phyloP scores from a whole-genome alignment of 2,888 invertebrate genomes.

The Megaustenia siamemsis region DNA sequence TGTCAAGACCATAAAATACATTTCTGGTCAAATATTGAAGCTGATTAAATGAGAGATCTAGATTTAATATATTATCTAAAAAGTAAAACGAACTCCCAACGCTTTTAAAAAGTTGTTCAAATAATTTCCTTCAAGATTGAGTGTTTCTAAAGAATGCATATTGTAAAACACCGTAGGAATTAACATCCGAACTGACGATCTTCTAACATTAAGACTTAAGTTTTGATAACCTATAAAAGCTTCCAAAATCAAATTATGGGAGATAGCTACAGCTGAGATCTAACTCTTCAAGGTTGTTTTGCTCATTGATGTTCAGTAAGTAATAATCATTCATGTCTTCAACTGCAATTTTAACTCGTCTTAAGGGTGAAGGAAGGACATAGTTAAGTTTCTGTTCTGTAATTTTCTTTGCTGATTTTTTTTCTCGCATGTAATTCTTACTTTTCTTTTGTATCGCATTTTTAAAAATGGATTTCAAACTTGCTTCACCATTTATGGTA shows the following conservation, averaged over 20 bases:
- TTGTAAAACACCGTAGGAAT: background rate
- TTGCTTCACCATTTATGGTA: no score
- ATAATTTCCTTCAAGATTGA: background rate
- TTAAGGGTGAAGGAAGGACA: background rate
- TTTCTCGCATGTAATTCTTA: no score
- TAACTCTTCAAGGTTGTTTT: background rate
- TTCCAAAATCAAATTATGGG: background rate
- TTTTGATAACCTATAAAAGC: background rate
- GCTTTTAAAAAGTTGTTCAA: background rate
- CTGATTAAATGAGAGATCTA: constrained; percentile 34
- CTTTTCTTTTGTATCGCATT: no score
- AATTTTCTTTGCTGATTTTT: no score
- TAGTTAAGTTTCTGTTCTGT: no score
- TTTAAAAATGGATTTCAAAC: no score
- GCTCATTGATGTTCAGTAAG: background rate
- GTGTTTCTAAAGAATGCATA: background rate
- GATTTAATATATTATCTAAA: constrained; percentile 18
- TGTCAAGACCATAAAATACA: constrained; percentile 27
- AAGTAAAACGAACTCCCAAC: background rate
- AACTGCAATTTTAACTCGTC: background rate
- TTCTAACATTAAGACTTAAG: background rate
- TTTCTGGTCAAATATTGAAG: constrained; percentile 19
- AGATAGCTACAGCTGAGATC: constrained; percentile 25
- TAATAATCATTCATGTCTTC: background rate
- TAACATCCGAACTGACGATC: background rate